phyloP scores from a whole-genome alignment of 2,888 invertebrate species.

The Acronicta leporina region DNA sequence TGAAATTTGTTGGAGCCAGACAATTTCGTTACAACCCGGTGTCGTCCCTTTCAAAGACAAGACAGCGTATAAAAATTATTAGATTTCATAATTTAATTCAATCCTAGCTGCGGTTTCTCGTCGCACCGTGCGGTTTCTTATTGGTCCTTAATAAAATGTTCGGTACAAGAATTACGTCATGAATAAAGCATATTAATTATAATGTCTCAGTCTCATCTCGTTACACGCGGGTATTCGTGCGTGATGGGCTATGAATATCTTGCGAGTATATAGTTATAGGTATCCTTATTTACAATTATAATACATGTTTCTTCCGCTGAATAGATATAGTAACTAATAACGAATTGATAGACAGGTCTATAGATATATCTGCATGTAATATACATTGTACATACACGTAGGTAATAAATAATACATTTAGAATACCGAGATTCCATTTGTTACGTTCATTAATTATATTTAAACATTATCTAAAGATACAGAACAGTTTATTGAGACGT shows the following conservation, averaged over 20 bases:
- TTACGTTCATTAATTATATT: constrained; percentile 7
- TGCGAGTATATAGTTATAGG: background rate
- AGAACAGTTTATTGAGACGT: constrained; percentile 5
- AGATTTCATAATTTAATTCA: constrained; percentile 12
- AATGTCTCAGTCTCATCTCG: constrained; percentile 26
- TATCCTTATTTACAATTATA: constrained; percentile 14
- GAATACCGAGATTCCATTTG: background rate
- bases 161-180: constrained; percentile 19
- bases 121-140: constrained; percentile 31
- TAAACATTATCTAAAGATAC: background rate
- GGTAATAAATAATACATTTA: too few relatives aligned
- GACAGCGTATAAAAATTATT: constrained; percentile 2
- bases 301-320: background rate
- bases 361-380: background rate
- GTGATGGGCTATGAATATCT: constrained; percentile 24
- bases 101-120: constrained; percentile 29
- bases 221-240: constrained; percentile 36
- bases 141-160: constrained; percentile 21
- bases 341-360: background rate
- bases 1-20: background rate
- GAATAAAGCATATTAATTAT: constrained; percentile 31
- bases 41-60: background rate
- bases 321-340: background rate
- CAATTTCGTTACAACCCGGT: background rate
- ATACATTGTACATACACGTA: too few relatives aligned